Evolutionary conservation across 2,888 invertebrate species (phyloP).

Genomic region (Metallyticus violacea): DNA sequence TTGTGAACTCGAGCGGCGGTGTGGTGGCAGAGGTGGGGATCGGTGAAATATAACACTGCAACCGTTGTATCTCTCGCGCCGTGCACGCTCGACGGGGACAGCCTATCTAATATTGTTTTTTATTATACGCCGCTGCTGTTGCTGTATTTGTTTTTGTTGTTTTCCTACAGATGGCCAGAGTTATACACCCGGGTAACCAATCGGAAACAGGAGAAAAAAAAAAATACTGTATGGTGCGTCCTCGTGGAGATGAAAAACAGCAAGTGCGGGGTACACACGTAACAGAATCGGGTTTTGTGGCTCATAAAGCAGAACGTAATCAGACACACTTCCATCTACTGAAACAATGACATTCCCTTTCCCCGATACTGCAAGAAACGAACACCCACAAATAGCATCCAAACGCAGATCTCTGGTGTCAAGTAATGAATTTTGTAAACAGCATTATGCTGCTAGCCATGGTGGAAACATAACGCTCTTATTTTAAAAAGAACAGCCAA

Average conservation of each 20-base stretch:
- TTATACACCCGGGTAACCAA: not conserved
- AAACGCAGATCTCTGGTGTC: too few species aligned
- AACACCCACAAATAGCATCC: not conserved
- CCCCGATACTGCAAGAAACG: not conserved
- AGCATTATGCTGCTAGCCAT: too few species aligned
- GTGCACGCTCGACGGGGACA: not conserved
- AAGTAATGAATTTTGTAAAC: too few species aligned
- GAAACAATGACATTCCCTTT: not conserved
- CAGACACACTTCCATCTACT: not conserved
- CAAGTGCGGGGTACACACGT: not conserved
- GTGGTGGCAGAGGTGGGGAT: not conserved
- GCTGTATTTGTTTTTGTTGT: not conserved
- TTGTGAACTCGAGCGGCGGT: not conserved
- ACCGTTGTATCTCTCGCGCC: not conserved
- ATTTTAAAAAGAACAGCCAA: too few species aligned
- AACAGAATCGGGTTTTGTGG: slow-evolving; percentile 19
- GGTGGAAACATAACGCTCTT: too few species aligned
- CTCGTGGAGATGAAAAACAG: not conserved
- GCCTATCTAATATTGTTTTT: not conserved
- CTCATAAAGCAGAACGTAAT: slow-evolving; percentile 21
- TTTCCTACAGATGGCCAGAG: not conserved
- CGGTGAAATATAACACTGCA: slow-evolving; percentile 9
- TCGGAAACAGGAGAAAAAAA: not conserved
- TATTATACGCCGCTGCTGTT: not conserved
- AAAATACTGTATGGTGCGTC: not conserved